A percentile compares a stretch with the other conserved stretches of the same genome.
Evolutionary conservation across 2,113 vertebrate genomes (phyloP).

Genomic region (Phyllostomus discolor): DNA sequence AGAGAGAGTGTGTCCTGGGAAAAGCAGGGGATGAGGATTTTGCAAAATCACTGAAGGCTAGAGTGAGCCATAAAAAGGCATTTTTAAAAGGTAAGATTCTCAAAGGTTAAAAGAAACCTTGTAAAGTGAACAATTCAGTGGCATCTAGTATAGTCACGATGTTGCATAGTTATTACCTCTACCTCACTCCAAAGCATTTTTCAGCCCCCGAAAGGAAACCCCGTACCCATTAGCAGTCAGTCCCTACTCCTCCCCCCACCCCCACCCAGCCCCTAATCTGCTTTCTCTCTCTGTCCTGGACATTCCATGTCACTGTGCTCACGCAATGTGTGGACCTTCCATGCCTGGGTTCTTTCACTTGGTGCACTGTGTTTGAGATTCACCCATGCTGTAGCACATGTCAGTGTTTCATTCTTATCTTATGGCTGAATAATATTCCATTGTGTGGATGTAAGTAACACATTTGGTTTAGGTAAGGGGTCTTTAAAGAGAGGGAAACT

Average conservation of each 20-base stretch:
- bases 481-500: not conserved
- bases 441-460: accelerated
- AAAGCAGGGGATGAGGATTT: not conserved
- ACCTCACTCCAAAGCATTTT: not conserved
- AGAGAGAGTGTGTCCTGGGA: too few relatives aligned
- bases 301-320: not conserved
- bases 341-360: not conserved
- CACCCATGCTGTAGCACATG: accelerated
- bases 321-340: accelerated
- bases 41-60: not conserved
- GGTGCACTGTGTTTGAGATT: accelerated
- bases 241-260: accelerated
- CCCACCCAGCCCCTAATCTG: too few relatives aligned
- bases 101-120: not conserved
- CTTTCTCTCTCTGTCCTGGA: not conserved
- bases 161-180: not conserved
- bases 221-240: not conserved
- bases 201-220: not conserved
- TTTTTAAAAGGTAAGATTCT: not conserved
- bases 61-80: not conserved
- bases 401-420: not conserved
- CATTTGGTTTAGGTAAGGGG: not conserved
- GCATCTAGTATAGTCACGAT: not conserved
- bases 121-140: not conserved
- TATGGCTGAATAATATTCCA: not conserved